Evolutionary conservation across 2,113 vertebrate genomes (phyloP), one percentile per base, ranked within the genome.

Genomic region (Mesembrinibis cayennensis): DNA sequence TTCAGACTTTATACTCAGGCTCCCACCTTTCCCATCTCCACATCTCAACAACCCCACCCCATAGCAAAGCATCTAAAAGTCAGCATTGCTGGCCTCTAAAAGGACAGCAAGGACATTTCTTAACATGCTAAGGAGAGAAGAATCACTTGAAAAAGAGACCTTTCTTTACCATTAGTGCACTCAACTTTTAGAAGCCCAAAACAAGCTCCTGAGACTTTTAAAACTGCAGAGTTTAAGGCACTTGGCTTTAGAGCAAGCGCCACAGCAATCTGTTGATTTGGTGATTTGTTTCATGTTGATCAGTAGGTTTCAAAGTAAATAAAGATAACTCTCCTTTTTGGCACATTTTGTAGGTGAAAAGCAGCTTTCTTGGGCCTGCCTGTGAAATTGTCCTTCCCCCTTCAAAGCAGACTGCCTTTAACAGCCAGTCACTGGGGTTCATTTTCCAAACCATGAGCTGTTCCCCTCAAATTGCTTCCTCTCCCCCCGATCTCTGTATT

Each of bases 251-350:
- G 20, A 82, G 21, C 42, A 52, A 27, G 25, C 15, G 2, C 10
- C 27, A 78, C 12, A 87, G 42, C 58, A 59, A 58, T 61, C 4
- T 62, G 10, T 22, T 55, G 26, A 65, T 81, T 22, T 58, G 10
- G 42, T 6, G 0, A 25, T 9, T 40, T 36, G 26, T 78, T 78
- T 38, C 2, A 0, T 16, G 4, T 19, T 19, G 10, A 17, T 22
- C n/a, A 14, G 21, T 74, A 58, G 16, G 8, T 82, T 78, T 82
- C 59, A 82, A 87, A 87, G 72, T 17, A 80, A 29, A 69, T 56
- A 25, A 65, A 77, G 8, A 22, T 38, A 72, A 53, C 1, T 3
- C 7, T 40, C 36, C 36, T 27, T 72, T 80, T 32, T 21, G 42
- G 34, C 16, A 70, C 7, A 32, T 82, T 88, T 45, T 38, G 4